Base-by-base conservation (phyloP, 2,797 vertebrate genomes). In the Tiaroga cobitis region DNA sequence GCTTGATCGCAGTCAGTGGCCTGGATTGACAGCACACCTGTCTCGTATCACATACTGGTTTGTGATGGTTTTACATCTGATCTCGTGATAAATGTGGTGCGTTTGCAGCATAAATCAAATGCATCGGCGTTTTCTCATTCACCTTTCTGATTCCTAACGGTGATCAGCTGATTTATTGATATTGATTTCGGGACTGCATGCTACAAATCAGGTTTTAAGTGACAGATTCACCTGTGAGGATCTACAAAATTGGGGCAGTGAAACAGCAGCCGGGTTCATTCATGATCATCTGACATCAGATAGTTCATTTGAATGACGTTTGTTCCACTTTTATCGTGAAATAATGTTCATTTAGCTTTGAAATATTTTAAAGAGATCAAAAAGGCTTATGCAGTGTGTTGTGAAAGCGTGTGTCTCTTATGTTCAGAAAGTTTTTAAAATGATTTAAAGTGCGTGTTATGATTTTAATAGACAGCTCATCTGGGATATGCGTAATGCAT, bases 1-100 rank as follows among this genome's bases (percentile, higher is more conserved):
- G 69, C 29, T 34, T 49, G 6, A 65, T 46, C 56, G 19, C 34
- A 9, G n/a, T 59, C 37, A 15, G 1, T 72, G 49, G 80, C 34
- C 34, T 72, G 67, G 56, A 46, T 49, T 61, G 37, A 43, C 41
- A 5, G 26, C 68, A 83, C 70, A 75, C 81, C 21, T 83, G 81
- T 75, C 41, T 46, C 18, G 6, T 11, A 29, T 39, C 1, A 18
- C 5, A 69, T 56, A 15, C 34, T 72, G 15, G n/a, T 79, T 46
- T 46, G 29, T 21, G 16, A 43, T 37, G 26, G 1, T 21, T 81
- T 81, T 59, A 11, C 19, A 18, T 63, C 37, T 29, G 39, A 37
- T 82, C 37, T 61, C 10, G 16, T 39, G 67, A 34, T 5, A 15
- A 18, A 49, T 9, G n/a, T 4, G 51, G 39, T 32, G 68, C 37